Conservation (phyloP, 2,888 invertebrate species). For the Onchidella celtica region DNA sequence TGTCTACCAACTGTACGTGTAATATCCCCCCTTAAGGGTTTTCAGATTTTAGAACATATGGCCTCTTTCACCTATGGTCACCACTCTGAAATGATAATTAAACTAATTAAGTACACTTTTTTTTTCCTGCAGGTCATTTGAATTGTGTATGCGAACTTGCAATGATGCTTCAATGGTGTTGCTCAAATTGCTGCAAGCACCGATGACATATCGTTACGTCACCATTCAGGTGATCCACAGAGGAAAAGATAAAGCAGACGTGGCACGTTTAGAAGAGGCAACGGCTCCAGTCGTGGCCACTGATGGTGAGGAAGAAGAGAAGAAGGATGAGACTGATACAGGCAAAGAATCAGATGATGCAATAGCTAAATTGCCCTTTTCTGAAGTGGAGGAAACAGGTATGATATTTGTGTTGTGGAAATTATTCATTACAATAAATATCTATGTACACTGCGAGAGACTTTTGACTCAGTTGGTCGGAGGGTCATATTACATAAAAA, state of each 20-base stretch:
- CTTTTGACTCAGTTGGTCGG: too few species aligned
- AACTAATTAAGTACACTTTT: too few species aligned
- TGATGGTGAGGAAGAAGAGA: background rate
- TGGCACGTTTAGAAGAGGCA: background rate
- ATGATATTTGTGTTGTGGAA: background rate
- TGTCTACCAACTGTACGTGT: too few species aligned
- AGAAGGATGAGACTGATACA: too few species aligned
- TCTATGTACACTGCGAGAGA: too few species aligned
- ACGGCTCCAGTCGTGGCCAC: background rate
- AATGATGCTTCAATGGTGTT: conserved; percentile 34
- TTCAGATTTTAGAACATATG: too few species aligned
- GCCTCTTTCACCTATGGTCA: too few species aligned
- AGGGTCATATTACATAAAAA: too few species aligned
- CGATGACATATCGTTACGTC: conserved; percentile 39
- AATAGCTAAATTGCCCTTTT: conserved; percentile 13
- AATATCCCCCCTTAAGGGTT: too few species aligned
- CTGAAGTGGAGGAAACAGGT: conserved; percentile 47
- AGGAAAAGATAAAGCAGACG: conserved; percentile 1
- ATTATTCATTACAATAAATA: background rate
- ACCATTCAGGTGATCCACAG: conserved; percentile 38
- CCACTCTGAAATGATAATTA: too few species aligned
- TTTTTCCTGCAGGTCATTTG: conserved; percentile 33
- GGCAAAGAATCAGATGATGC: background rate
- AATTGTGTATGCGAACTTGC: conserved; percentile 19
- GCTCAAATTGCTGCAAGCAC: conserved; percentile 25